Evolutionary conservation across 2,113 vertebrate species (phyloP).

Genomic region (Colossoma macropomum): DNA sequence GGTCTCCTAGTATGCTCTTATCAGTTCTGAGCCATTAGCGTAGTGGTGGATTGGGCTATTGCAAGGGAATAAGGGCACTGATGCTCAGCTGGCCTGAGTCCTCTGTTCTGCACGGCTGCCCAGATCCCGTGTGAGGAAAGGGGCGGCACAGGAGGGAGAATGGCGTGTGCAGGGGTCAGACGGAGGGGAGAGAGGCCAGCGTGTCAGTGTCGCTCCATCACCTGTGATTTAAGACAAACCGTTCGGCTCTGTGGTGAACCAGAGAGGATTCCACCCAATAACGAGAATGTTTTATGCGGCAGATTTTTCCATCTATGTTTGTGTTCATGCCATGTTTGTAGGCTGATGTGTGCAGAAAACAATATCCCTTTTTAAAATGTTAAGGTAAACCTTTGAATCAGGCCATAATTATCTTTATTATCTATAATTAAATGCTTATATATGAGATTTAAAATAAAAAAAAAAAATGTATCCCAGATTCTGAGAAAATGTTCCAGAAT

Average conservation of each 20-base stretch:
- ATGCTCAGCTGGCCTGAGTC: conserved; percentile 37
- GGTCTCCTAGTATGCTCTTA: conserved; percentile 58
- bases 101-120: conserved; percentile 46
- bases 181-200: conserved; percentile 54
- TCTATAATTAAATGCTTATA: too few species aligned
- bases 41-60: conserved; percentile 60
- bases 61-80: conserved; percentile 54
- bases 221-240: conserved; percentile 66
- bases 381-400: too few species aligned
- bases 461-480: too few species aligned
- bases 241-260: conserved; percentile 38
- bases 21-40: conserved; percentile 75
- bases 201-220: conserved; percentile 57
- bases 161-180: conserved; percentile 62
- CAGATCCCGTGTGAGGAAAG: conserved; percentile 24
- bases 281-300: conserved; percentile 44
- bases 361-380: not conserved
- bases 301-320: conserved; percentile 32
- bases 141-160: conserved; percentile 38
- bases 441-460: too few species aligned
- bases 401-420: too few species aligned
- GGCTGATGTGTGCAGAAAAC: not conserved
- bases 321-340: conserved; percentile 28
- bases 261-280: conserved; percentile 49
- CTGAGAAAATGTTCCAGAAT: too few species aligned